Base-by-base conservation (phyloP, 1,140 invertebrate species). In the Campodea augens region DNA sequence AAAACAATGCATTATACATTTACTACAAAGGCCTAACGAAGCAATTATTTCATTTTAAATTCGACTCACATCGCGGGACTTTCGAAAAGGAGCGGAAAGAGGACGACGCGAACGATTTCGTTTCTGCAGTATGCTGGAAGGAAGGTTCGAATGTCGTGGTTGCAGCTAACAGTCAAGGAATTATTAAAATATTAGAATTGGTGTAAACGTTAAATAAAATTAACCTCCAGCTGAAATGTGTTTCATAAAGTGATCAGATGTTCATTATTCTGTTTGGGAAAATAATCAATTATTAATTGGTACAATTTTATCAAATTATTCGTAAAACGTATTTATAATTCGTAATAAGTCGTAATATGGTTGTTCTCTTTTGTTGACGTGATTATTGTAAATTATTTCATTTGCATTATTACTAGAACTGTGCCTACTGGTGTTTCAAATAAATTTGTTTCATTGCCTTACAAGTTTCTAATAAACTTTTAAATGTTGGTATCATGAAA, bases 81-180 rank as follows among this genome's bases (percentile, higher is more conserved):
- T 59, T 89, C 44, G 85, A 89, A 59, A 77, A 82, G 44, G 77
- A 80, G 51, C 71, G 75, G 49, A 75, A 70, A 56, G 84, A 78
- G 56, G 87, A 86, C 57, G 87, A 92, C 61, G 71, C 79, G 1
- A 85, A 81, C 55, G 89, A 95, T 64, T 95, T 95, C 68, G 88
- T 96, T 27, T 93, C 88, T 22, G 90, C 90, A 22, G 89, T 97
- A 19, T 93, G 89, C 56, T 96, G 90, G 90, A 73, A 82, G 55
- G 73, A 83, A 59, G 73, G 77, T 53, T 83, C 81, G 4, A 80
- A 85, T 68, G 81, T 90, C 45, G 69, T 95, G 40, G 77, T 95
- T n/a, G 87, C 88, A 38, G 90, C 89, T 23, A 96, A 95, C 64
- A 91, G 86, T 60, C 88, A 92, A 67, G 90, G 91, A 47, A 82